Conservation (phyloP, 2,113 vertebrate species). For the Ictalurus punctatus region DNA sequence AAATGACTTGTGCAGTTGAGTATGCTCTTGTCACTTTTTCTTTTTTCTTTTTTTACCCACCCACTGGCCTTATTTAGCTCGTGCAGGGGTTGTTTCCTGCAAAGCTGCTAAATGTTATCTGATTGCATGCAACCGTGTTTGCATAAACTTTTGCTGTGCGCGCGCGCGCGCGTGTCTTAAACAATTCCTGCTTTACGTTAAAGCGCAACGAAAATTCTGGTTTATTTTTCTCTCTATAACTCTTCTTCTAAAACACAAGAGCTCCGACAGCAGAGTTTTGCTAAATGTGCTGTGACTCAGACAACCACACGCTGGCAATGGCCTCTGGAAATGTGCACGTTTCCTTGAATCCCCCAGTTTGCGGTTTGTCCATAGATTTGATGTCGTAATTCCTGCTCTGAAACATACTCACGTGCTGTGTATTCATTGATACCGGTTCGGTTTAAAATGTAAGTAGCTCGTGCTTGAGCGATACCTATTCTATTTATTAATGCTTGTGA, state of each 20-base stretch:
- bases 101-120: not conserved
- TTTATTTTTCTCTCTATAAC: too few species aligned
- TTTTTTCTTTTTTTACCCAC: too few species aligned
- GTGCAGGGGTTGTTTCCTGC: not conserved
- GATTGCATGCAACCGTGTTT: not conserved
- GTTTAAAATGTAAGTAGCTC: not conserved
- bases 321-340: slow-evolving; percentile 34
- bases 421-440: not conserved
- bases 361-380: not conserved
- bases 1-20: not conserved
- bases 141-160: not conserved
- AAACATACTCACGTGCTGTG: not conserved
- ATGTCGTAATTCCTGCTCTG: not conserved
- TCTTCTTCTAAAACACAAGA: not conserved
- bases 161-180: not conserved
- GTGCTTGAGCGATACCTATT: not conserved
- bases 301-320: not conserved
- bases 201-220: not conserved
- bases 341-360: slow-evolving; percentile 30
- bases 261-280: not conserved
- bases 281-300: not conserved
- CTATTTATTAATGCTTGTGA: not conserved
- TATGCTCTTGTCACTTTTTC: not conserved
- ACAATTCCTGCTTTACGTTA: not conserved
- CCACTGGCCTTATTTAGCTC: not conserved